phyloP scores from a whole-genome alignment of 2,888 invertebrate genomes.

The Tenthredo livida region DNA sequence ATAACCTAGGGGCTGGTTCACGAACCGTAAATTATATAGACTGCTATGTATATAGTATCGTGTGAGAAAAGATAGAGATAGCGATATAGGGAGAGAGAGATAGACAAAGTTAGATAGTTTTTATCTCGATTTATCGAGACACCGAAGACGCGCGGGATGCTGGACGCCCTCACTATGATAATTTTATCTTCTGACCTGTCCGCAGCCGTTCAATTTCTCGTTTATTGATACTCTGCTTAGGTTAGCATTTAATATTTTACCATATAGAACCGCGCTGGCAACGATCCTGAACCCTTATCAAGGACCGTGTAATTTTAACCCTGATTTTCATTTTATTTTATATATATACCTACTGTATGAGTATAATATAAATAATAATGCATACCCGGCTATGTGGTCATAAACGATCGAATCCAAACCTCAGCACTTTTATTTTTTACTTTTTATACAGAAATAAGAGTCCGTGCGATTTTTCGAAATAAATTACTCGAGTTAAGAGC shows the following conservation, averaged over 20 bases:
- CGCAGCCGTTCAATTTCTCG: slow-evolving; percentile 36
- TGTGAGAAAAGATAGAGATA: background rate
- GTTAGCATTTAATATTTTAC: slow-evolving; percentile 25
- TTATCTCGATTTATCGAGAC: slow-evolving; percentile 49
- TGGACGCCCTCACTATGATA: slow-evolving; percentile 22
- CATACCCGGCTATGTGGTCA: too few species aligned
- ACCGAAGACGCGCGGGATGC: slow-evolving; percentile 29
- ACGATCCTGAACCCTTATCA: background rate
- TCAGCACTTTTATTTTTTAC: background rate
- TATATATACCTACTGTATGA: too few species aligned
- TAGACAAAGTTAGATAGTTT: background rate
- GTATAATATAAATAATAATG: too few species aligned
- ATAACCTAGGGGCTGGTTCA: slow-evolving; percentile 39
- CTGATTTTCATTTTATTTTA: background rate
- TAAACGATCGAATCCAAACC: background rate
- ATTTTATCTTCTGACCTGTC: slow-evolving; percentile 44
- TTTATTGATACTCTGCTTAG: slow-evolving; percentile 32
- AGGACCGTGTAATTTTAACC: background rate
- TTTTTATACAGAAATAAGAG: background rate
- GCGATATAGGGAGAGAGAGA: background rate
- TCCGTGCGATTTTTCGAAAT: background rate
- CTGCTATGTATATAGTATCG: slow-evolving; percentile 21
- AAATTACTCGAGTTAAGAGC: background rate
- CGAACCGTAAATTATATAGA: slow-evolving; percentile 45
- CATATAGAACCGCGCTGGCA: background rate